Evolutionary conservation across 2,888 invertebrate genomes (phyloP).

Genomic region (Panorpa germanica): DNA sequence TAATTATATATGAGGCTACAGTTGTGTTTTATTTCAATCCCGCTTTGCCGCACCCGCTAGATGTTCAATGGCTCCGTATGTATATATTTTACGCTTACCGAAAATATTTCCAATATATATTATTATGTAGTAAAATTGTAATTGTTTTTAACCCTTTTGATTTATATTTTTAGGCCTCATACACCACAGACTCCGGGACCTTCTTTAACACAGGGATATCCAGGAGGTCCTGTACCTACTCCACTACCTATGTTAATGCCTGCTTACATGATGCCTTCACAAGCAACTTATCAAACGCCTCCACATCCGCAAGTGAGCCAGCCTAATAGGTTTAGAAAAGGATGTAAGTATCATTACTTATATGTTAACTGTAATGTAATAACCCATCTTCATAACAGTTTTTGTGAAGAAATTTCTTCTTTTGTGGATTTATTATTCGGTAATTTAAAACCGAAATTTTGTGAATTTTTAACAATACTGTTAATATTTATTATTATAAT

Average conservation of each 20-base stretch:
- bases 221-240: conserved; percentile 24
- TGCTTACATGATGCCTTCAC: conserved; percentile 21
- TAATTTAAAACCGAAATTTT: conserved; percentile 6
- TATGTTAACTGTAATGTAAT: too few species aligned
- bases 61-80: too few species aligned
- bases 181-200: conserved; percentile 62
- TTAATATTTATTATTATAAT: background rate
- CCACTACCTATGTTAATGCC: conserved; percentile 21
- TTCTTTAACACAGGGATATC: conserved; percentile 22
- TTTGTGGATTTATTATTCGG: too few species aligned
- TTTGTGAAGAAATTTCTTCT: too few species aligned
- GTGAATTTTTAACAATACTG: background rate
- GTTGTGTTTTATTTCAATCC: too few species aligned
- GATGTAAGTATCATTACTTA: too few species aligned
- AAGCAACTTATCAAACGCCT: conserved; percentile 21
- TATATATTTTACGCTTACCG: too few species aligned
- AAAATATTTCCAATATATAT: too few species aligned
- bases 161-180: conserved; percentile 41
- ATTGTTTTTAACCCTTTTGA: conserved; percentile 2
- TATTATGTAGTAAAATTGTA: too few species aligned
- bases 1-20: too few species aligned
- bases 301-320: conserved; percentile 21
- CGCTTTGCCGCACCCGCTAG: too few species aligned
- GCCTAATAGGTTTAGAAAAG: conserved; percentile 24
- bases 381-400: too few species aligned